phyloP scores from a whole-genome alignment of 2,113 vertebrate genomes.

The Scomber japonicus region DNA sequence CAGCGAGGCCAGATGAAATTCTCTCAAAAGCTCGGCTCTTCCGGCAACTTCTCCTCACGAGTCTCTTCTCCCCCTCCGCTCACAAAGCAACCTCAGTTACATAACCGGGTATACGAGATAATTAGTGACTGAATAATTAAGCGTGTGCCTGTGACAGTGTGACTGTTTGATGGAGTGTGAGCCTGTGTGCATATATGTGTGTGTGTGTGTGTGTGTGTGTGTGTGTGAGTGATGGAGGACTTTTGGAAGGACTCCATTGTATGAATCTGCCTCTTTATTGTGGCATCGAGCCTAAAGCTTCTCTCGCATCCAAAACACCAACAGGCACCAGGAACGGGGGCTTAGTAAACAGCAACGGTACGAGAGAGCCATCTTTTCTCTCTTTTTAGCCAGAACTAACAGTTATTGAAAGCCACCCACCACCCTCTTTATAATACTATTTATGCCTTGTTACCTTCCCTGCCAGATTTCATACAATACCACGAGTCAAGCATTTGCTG shows the following conservation, averaged over 20 bases:
- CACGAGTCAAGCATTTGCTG: slow-evolving; percentile 29
- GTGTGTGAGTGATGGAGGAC: slow-evolving; percentile 52
- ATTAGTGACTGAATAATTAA: slow-evolving; percentile 79
- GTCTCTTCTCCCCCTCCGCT: slow-evolving; percentile 46
- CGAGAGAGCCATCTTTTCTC: slow-evolving; percentile 46
- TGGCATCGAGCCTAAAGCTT: slow-evolving; percentile 63
- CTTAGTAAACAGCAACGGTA: slow-evolving; percentile 34
- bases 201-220: slow-evolving; percentile 17
- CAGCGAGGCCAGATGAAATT: slow-evolving; percentile 63
- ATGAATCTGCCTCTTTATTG: slow-evolving; percentile 67
- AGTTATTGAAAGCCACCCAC: slow-evolving; percentile 60
- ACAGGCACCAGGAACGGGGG: slow-evolving; percentile 48
- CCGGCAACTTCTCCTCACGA: slow-evolving; percentile 56
- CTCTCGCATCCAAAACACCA: slow-evolving; percentile 63
- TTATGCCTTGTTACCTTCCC: slow-evolving; percentile 24
- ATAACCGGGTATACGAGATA: slow-evolving; percentile 69
- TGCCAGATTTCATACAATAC: slow-evolving; percentile 27
- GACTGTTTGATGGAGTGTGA: slow-evolving; percentile 64
- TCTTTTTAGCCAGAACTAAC: slow-evolving; percentile 46
- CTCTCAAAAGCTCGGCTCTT: slow-evolving; percentile 56
- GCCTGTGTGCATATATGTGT: slow-evolving; percentile 16
- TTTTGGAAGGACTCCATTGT: slow-evolving; percentile 74
- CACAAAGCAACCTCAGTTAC: slow-evolving; percentile 73
- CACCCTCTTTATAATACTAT: slow-evolving; percentile 43
- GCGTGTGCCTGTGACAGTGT: slow-evolving; percentile 62